These are phyloP conservation scores for cattle (Bos taurus) DNA, from an alignment of 2,113 vertebrate species.

Conservation along the genomic window ARS-UCD2.0 NC_037349.1:58566501-58567000, in stretches of 20 bases:
- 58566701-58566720: fast-evolving
- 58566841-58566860: fast-evolving
- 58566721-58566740: not conserved
- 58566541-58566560: too few species aligned
- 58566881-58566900: fast-evolving
- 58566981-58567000: not conserved
- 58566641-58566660: not conserved
- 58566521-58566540: not conserved
- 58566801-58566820: fast-evolving
- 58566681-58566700: fast-evolving
- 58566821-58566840: fast-evolving
- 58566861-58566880: fast-evolving
- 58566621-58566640: not conserved
- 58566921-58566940: fast-evolving
- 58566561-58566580: not conserved
- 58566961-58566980: not conserved
- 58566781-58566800: not conserved
- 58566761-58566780: fast-evolving
- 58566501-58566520: not conserved
- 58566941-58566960: not conserved
- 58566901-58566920: not conserved
- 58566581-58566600: not conserved
- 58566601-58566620: not conserved
- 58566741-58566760: not conserved
- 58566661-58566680: not conserved